phyloP scores from a whole-genome alignment of 2,888 invertebrate genomes.

The Oithona nana region DNA sequence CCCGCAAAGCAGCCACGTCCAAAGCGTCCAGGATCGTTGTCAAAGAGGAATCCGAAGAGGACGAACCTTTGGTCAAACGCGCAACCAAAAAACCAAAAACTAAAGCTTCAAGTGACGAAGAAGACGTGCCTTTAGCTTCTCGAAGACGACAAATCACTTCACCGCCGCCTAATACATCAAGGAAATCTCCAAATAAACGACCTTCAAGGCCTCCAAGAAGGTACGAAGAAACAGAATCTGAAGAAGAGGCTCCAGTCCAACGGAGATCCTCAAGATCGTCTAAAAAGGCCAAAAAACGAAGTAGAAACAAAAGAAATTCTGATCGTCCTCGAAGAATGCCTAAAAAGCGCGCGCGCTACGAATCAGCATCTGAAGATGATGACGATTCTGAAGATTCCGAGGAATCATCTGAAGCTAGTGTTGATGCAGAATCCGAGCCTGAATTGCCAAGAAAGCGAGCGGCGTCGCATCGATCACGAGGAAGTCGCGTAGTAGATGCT shows the following conservation, averaged over 20 bases:
- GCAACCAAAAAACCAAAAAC: neutral
- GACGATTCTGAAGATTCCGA: neutral
- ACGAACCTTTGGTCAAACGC: neutral
- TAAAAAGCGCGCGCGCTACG: neutral
- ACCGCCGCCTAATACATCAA: too few species aligned
- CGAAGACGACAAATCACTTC: too few species aligned
- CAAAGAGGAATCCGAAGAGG: neutral
- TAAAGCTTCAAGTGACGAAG: neutral
- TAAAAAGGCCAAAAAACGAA: neutral
- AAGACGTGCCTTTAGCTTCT: neutral
- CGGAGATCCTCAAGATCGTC: neutral
- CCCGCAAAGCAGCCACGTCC: neutral
- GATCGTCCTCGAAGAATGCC: neutral
- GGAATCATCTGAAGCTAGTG: neutral
- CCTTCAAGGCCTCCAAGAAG: neutral
- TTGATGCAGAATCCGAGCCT: neutral
- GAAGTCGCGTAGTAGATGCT: neutral
- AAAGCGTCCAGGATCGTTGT: too few species aligned
- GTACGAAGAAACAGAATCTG: neutral
- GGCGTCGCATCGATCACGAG: neutral
- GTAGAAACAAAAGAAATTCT: neutral
- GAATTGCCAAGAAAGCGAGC: neutral
- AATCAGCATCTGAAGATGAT: neutral
- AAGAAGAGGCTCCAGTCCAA: neutral
- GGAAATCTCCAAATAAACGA: neutral